phyloP scores from a whole-genome alignment of 2,797 vertebrate species.

The Anguilla marmorata region DNA sequence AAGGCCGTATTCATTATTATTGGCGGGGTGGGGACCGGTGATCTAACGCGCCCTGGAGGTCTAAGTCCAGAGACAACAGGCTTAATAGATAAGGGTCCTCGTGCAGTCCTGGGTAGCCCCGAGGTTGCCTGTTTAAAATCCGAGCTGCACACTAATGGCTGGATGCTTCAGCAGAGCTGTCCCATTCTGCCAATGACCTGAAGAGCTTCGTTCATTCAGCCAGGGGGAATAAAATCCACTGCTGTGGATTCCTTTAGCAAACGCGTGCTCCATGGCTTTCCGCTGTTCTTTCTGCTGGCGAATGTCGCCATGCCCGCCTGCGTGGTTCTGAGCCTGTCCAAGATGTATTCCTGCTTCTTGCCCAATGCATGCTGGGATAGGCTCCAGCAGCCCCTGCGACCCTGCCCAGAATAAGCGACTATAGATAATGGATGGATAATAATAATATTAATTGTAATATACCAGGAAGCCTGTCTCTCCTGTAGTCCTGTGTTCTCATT shows the following conservation, averaged over 20 bases:
- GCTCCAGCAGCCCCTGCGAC: too few relatives aligned
- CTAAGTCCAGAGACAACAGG: background rate
- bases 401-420: too few relatives aligned
- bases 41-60: background rate
- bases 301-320: background rate
- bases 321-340: background rate
- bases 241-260: background rate
- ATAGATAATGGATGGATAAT: background rate
- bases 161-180: background rate
- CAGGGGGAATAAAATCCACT: too few relatives aligned
- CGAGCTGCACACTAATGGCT: background rate
- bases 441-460: background rate
- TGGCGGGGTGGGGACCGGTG: background rate
- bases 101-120: background rate
- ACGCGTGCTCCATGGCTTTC: background rate
- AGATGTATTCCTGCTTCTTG: too few relatives aligned
- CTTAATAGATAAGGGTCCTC: background rate
- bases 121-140: background rate
- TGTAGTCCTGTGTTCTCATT: background rate
- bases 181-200: background rate
- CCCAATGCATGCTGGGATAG: too few relatives aligned
- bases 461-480: conserved; percentile 5
- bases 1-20: background rate
- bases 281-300: background rate
- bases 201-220: background rate